Conservation (phyloP, 2,797 vertebrate species). For the Mallotus villosus region DNA sequence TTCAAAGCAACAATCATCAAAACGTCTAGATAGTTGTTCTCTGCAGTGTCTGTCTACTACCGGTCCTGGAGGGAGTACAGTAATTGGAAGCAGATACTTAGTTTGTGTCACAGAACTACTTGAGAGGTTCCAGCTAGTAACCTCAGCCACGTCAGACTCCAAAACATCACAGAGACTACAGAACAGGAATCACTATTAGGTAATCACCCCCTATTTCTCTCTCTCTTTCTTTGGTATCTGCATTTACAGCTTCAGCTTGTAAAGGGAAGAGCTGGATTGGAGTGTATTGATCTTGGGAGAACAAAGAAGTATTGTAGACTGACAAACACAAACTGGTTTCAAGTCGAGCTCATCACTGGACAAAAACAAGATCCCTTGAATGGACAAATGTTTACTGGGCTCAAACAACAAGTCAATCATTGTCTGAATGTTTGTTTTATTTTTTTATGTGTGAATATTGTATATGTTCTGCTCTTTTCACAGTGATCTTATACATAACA, state of each 20-base stretch:
- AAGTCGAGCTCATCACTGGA: conserved; percentile 59
- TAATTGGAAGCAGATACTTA: conserved; percentile 65
- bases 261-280: conserved; percentile 61
- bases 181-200: conserved; percentile 57
- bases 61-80: conserved; percentile 28
- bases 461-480: too few relatives aligned
- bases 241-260: conserved; percentile 72
- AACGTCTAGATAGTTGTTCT: conserved; percentile 38
- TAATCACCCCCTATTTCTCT: conserved; percentile 15
- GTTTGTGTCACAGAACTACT: conserved; percentile 28
- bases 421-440: background rate
- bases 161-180: conserved; percentile 48
- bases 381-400: conserved; percentile 52
- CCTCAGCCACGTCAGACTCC: conserved; percentile 37
- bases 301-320: conserved; percentile 55
- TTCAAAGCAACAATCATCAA: conserved; percentile 58
- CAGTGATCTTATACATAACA: too few relatives aligned
- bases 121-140: conserved; percentile 28
- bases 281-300: conserved; percentile 71
- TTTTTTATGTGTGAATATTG: background rate
- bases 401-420: conserved; percentile 19
- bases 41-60: conserved; percentile 29
- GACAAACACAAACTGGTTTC: conserved; percentile 67
- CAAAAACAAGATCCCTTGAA: conserved; percentile 53
- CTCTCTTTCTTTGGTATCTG: conserved; percentile 59